These are phyloP conservation scores for Capra hircus DNA, from an alignment of 2,113 vertebrate genomes.

Conservation along the genomic window DNA sequence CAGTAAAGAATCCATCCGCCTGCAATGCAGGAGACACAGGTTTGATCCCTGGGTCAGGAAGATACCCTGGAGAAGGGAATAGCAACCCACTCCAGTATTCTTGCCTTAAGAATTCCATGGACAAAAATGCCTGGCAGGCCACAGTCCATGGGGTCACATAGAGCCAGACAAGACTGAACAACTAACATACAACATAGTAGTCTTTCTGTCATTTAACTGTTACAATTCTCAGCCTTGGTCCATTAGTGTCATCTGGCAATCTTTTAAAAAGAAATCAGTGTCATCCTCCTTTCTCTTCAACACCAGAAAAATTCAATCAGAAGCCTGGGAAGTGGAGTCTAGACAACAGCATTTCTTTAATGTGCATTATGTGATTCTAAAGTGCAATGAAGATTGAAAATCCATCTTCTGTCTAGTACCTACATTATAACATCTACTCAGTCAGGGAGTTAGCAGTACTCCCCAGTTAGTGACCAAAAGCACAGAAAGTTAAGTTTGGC, in stretches of 20 bases:
- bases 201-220: not conserved
- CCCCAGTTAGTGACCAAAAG: not conserved
- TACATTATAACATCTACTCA: not conserved
- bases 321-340: not conserved
- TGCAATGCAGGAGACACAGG: not conserved
- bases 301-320: not conserved
- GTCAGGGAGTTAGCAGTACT: not conserved
- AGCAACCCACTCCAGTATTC: not conserved
- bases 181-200: not conserved
- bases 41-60: not conserved
- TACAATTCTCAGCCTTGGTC: not conserved
- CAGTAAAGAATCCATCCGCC: not conserved
- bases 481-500: not conserved
- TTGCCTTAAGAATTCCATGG: not conserved
- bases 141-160: not conserved
- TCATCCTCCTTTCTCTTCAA: not conserved
- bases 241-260: not conserved
- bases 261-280: not conserved
- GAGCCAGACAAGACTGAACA: not conserved
- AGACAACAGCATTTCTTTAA: not conserved
- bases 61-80: not conserved
- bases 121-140: not conserved
- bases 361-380: not conserved
- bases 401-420: not conserved
- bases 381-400: not conserved